Evolutionary conservation across 53 echinoderm and acorn worm genomes (phyloP).

Genomic region (Hippasteria phrygiana): DNA sequence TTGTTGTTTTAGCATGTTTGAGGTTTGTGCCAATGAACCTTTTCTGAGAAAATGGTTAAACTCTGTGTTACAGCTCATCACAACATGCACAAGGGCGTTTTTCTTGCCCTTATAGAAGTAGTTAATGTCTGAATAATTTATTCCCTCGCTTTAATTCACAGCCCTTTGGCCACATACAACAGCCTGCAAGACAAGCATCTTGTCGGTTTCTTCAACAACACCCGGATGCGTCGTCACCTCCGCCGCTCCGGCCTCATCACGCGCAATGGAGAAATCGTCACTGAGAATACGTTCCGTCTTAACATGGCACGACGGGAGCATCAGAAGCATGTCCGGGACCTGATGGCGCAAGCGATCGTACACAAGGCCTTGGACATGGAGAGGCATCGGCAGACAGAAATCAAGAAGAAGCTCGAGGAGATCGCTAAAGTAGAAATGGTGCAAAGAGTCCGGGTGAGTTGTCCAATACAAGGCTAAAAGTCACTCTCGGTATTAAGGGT

Average conservation of each 20-base stretch:
- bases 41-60: too few species aligned
- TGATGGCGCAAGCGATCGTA: constrained; percentile 98
- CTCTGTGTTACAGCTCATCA: too few species aligned
- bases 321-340: constrained; percentile 89
- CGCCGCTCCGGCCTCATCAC: constrained; percentile 88
- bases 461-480: too few species aligned
- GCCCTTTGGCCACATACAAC: constrained; percentile 93
- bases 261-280: constrained; percentile 85
- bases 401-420: constrained; percentile 95
- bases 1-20: too few species aligned
- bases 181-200: constrained; percentile 98
- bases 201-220: constrained; percentile 97
- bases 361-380: constrained; percentile 98
- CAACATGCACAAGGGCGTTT: too few species aligned
- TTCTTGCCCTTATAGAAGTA: too few species aligned
- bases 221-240: constrained; percentile 89
- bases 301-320: constrained; percentile 97
- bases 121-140: too few species aligned
- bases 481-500: too few species aligned
- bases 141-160: constrained; percentile 23
- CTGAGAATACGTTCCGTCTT: constrained; percentile 89
- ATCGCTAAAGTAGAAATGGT: constrained; percentile 93
- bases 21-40: too few species aligned
- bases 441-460: constrained; percentile 86
- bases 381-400: constrained; percentile 84